Percentiles rank a stretch among this genome's conserved stretches.
Conservation (phyloP, 1,140 invertebrate species). For the Drosophila novamexicana region DNA sequence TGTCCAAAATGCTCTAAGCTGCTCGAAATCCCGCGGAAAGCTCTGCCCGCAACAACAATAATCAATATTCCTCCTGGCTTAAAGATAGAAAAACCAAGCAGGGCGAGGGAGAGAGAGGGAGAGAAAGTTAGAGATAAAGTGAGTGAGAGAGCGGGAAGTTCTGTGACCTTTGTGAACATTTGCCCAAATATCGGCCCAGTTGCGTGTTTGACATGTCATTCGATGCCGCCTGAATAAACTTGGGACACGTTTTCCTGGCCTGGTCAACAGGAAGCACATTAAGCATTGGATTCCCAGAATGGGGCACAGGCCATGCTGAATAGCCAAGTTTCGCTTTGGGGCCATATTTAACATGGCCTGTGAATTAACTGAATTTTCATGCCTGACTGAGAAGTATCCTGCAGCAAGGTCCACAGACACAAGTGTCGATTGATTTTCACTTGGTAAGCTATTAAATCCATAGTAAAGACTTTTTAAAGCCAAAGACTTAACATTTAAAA, state of each 20-base stretch:
- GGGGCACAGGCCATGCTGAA: constrained; percentile 43
- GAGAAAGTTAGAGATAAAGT: background rate
- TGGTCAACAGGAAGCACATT: constrained; percentile 79
- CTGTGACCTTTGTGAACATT: background rate
- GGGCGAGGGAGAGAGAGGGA: background rate
- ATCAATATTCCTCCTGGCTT: constrained; percentile 65
- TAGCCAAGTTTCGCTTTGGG: constrained; percentile 37
- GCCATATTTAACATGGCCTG: constrained; percentile 66
- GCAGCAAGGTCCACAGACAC: constrained; percentile 12
- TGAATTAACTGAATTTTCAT: constrained; percentile 58
- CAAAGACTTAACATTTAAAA: no score
- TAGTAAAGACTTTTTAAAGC: background rate
- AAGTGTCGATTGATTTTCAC: background rate
- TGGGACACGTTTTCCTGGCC: constrained; percentile 42
- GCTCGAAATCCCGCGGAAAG: constrained; percentile 66
- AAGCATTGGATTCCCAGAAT: constrained; percentile 49
- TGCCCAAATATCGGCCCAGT: constrained; percentile 47
- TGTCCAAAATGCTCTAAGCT: constrained; percentile 45
- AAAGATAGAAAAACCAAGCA: constrained; percentile 12
- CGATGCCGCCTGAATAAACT: constrained; percentile 59
- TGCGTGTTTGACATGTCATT: constrained; percentile 79
- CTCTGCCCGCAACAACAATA: constrained; percentile 66
- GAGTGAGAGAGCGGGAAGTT: background rate
- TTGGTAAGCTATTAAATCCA: background rate
- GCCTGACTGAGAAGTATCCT: constrained; percentile 35